Conservation (phyloP, 2,888 invertebrate species). For the Julus scandinavius region DNA sequence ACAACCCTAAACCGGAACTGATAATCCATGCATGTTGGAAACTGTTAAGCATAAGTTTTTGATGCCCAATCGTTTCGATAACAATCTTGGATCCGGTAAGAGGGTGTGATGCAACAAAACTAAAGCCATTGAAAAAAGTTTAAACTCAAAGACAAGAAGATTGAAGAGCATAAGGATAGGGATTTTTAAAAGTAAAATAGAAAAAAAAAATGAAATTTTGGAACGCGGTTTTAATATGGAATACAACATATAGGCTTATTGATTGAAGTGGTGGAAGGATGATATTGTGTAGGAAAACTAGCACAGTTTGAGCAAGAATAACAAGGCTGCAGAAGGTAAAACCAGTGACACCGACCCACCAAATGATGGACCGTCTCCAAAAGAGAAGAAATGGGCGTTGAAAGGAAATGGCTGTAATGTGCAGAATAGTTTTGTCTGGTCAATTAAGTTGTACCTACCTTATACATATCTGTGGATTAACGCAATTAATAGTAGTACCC, state of each 20-base stretch:
- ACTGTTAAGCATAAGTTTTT: background rate
- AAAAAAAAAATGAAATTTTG: background rate
- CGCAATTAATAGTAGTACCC: background rate
- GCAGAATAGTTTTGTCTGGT: background rate
- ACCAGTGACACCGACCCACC: conserved; percentile 29
- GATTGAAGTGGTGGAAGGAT: conserved; percentile 8
- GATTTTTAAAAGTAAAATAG: background rate
- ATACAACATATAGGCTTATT: background rate
- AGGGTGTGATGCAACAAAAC: too few species aligned
- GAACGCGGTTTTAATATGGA: background rate
- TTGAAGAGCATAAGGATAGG: background rate
- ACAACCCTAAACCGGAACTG: background rate
- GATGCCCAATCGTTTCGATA: too few species aligned
- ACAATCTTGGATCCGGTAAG: too few species aligned
- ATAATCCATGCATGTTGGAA: background rate
- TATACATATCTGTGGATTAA: background rate
- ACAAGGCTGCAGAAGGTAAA: conserved; percentile 44
- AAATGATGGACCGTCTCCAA: conserved; percentile 30
- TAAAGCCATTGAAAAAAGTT: background rate
- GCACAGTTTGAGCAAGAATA: conserved; percentile 36
- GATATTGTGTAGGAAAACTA: background rate
- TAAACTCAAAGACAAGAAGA: background rate
- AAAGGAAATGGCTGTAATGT: background rate
- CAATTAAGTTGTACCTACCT: conserved; percentile 36
- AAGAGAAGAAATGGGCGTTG: conserved; percentile 40